Conservation (phyloP, 2,113 vertebrate species). For the Ardeotis arabs region DNA sequence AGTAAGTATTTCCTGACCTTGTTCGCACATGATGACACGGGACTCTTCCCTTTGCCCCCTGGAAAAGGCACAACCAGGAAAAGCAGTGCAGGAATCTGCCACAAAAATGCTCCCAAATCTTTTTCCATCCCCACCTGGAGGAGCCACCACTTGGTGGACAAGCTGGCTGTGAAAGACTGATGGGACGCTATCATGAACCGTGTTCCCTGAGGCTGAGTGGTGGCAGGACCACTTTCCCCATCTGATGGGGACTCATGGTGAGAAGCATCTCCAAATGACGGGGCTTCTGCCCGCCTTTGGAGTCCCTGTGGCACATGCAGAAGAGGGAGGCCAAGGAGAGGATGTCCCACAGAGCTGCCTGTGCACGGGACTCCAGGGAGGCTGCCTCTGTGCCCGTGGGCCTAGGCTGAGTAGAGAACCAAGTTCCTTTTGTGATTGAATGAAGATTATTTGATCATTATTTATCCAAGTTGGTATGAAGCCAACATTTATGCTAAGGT, state of each 20-base stretch:
- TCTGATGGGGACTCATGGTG: neutral
- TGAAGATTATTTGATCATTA: neutral
- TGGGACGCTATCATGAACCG: fast-evolving
- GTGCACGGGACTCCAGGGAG: neutral
- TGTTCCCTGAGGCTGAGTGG: neutral
- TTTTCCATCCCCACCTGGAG: neutral
- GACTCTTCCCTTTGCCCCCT: neutral
- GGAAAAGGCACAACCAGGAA: neutral
- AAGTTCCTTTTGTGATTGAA: neutral
- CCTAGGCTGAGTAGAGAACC: neutral
- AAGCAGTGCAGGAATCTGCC: neutral
- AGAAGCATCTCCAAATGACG: neutral
- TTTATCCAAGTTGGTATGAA: neutral
- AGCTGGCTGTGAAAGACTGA: neutral
- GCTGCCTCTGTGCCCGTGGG: neutral
- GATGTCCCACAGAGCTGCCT: neutral
- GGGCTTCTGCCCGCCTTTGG: neutral
- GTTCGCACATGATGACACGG: neutral
- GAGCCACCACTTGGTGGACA: neutral
- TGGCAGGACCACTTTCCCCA: neutral
- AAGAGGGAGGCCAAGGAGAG: neutral
- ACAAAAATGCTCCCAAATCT: neutral
- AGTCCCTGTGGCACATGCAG: neutral
- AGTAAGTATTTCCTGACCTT: conserved; percentile 29
- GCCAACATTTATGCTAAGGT: neutral